These are phyloP conservation scores for Melitaea cinxia DNA, from an alignment of 1,140 invertebrate genomes.

Conservation along the genomic window DNA sequence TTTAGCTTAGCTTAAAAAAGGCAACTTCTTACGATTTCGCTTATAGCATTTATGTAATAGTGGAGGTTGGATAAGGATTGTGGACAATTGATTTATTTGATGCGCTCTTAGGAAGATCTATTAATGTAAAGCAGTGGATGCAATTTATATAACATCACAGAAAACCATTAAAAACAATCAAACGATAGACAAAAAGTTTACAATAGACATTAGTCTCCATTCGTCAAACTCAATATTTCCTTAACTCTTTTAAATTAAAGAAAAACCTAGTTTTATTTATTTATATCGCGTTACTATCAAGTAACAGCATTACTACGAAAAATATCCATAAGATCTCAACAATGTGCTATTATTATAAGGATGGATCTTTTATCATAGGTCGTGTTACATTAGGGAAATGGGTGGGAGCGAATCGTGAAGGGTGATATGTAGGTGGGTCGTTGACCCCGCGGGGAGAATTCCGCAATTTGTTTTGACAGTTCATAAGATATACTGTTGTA, in stretches of 20 bases:
- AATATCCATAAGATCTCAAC: conserved; percentile 30
- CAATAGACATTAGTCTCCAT: too few relatives aligned
- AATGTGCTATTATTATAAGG: conserved; percentile 35
- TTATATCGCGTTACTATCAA: conserved; percentile 4
- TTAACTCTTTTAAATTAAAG: background rate
- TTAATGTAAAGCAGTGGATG: too few relatives aligned
- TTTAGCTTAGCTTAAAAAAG: too few relatives aligned
- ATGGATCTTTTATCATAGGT: conserved; percentile 44
- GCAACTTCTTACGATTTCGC: too few relatives aligned
- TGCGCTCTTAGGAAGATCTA: too few relatives aligned
- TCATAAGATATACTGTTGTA: conserved; percentile 41
- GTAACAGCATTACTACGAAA: conserved; percentile 22
- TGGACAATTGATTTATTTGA: too few relatives aligned
- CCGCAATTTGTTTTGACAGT: conserved; percentile 57
- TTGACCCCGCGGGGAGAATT: conserved; percentile 52
- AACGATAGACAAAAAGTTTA: too few relatives aligned
- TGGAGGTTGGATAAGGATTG: too few relatives aligned
- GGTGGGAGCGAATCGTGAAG: conserved; percentile 36
- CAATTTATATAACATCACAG: too few relatives aligned
- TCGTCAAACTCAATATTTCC: background rate
- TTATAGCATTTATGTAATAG: too few relatives aligned
- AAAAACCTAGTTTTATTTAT: background rate
- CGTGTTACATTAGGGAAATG: conserved; percentile 61
- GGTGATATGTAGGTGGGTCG: conserved; percentile 56
- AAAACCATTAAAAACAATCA: too few relatives aligned